A percentile compares a stretch with the other conserved stretches of the same genome.
phyloP scores from a whole-genome alignment of 1,140 invertebrate genomes.

The Hylaeus volcanicus region DNA sequence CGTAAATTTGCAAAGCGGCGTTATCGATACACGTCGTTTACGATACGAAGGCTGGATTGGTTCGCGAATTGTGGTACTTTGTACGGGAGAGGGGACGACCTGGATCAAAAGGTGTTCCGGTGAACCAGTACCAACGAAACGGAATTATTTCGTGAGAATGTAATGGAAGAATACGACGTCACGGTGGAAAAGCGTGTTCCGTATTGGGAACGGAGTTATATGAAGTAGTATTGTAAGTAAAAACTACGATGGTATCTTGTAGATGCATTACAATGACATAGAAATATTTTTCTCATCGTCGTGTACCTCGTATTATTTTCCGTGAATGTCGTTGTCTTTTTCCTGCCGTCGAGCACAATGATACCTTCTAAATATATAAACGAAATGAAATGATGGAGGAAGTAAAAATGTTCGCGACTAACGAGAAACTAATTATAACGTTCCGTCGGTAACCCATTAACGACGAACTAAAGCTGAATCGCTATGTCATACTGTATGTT shows the following conservation, averaged over 20 bases:
- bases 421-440: constrained; percentile 15
- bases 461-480: constrained; percentile 30
- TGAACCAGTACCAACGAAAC: too few species aligned
- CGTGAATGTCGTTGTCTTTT: constrained; percentile 21
- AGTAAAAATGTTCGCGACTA: constrained; percentile 1
- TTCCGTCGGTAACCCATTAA: constrained; percentile 7
- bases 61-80: neutral
- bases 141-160: too few species aligned
- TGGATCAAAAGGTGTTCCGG: too few species aligned
- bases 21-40: neutral
- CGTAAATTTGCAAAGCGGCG: neutral
- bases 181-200: neutral
- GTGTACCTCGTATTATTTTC: constrained; percentile 19
- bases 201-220: neutral
- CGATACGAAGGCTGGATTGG: neutral
- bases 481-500: constrained; percentile 68
- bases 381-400: neutral
- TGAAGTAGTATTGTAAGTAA: neutral
- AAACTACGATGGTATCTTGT: constrained; percentile 16
- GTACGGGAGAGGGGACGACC: neutral
- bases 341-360: constrained; percentile 1
- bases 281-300: constrained; percentile 46
- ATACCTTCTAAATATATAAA: neutral
- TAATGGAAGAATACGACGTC: neutral
- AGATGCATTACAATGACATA: constrained; percentile 24